These are phyloP conservation scores for Dolichomitus sp. DNA, from an alignment of 2,888 invertebrate species.

Conservation along the genomic window DNA sequence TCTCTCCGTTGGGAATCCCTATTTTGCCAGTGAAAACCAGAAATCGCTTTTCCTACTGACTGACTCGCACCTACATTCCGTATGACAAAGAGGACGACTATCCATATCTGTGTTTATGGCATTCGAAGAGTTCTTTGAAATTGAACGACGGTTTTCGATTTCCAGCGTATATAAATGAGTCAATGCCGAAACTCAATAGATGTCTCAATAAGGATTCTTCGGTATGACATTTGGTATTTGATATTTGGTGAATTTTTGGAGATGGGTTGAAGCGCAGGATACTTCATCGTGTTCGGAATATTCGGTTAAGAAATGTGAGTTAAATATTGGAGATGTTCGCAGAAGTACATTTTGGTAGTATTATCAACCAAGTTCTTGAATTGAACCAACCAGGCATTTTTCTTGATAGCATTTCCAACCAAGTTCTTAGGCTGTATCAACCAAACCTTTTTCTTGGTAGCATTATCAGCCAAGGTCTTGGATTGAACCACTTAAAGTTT, in stretches of 20 bases:
- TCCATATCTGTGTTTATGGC: background rate
- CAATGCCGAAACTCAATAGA: background rate
- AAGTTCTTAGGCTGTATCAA: too few species aligned
- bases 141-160: background rate
- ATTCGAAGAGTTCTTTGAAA: background rate
- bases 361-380: too few species aligned
- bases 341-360: too few species aligned
- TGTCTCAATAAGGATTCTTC: constrained; percentile 4
- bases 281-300: background rate
- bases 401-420: too few species aligned
- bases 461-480: too few species aligned
- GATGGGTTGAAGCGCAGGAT: background rate
- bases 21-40: constrained; percentile 27
- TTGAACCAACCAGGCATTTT: too few species aligned
- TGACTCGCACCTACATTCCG: background rate
- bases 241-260: background rate
- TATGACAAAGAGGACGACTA: constrained; percentile 1
- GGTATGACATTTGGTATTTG: background rate
- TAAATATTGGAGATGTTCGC: too few species aligned
- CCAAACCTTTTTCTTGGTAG: too few species aligned
- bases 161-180: background rate
- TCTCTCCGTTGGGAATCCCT: constrained; percentile 6
- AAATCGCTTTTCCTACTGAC: constrained; percentile 25
- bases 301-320: background rate
- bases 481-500: too few species aligned